Evolutionary conservation across 2,113 vertebrate genomes (phyloP).

Genomic region (Malurus alboscapulatus): DNA sequence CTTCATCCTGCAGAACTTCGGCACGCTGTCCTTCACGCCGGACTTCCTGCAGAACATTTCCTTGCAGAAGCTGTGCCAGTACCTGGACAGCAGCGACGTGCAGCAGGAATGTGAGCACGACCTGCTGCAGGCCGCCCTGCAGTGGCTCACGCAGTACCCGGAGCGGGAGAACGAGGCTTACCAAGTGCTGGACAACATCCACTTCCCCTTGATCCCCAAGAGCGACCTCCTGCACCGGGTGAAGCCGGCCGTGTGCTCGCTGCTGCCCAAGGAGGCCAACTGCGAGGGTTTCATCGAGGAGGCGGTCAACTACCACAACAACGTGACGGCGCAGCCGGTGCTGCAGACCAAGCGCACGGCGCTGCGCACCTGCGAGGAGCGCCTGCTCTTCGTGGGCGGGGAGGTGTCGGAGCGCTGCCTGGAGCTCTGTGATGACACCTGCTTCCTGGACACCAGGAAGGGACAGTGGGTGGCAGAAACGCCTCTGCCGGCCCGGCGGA

Average conservation of each 20-base stretch:
- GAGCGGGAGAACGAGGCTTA: constrained; percentile 77
- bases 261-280: constrained; percentile 81
- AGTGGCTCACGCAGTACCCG: constrained; percentile 86
- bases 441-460: constrained; percentile 78
- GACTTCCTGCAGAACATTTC: constrained; percentile 85
- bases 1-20: constrained; percentile 86
- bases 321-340: constrained; percentile 81
- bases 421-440: constrained; percentile 89
- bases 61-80: constrained; percentile 83
- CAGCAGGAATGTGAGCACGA: constrained; percentile 87
- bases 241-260: constrained; percentile 80
- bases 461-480: constrained; percentile 87
- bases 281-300: constrained; percentile 87
- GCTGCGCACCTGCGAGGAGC: constrained; percentile 78
- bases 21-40: constrained; percentile 82
- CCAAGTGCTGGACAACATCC: constrained; percentile 86
- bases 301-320: constrained; percentile 84
- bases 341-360: constrained; percentile 82
- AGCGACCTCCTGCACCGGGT: constrained; percentile 82
- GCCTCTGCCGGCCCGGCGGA: constrained; percentile 84
- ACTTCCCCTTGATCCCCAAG: constrained; percentile 86
- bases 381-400: constrained; percentile 89
- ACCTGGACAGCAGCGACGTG: constrained; percentile 84
- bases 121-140: constrained; percentile 84
- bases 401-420: constrained; percentile 92